A percentile compares a stretch with the other conserved stretches of the same genome.
Conservation (phyloP, 1,140 invertebrate genomes). For the Cydia splendana region DNA sequence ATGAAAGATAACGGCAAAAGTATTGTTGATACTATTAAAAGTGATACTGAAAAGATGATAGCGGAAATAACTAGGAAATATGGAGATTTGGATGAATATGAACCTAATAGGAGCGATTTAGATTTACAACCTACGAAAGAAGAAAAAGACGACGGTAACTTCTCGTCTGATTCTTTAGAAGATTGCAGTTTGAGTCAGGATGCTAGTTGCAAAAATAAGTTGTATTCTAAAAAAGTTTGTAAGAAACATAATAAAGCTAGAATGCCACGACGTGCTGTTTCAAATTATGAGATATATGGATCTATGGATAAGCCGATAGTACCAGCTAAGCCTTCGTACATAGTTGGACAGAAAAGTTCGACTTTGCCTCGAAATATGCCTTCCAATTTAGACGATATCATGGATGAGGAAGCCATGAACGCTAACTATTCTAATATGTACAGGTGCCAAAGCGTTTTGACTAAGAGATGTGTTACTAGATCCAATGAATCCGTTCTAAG, state of each 20-base stretch:
- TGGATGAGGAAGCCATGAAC: slow-evolving; percentile 62
- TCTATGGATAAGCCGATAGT: slow-evolving; percentile 67
- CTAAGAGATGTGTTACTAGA: slow-evolving; percentile 74
- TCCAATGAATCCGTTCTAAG: slow-evolving; percentile 78
- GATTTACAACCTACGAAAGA: slow-evolving; percentile 72
- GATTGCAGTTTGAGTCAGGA: slow-evolving; percentile 83
- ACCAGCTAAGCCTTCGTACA: slow-evolving; percentile 60
- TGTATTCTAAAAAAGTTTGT: slow-evolving; percentile 77
- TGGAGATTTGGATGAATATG: slow-evolving; percentile 81
- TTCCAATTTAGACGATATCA: slow-evolving; percentile 72
- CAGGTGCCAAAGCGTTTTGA: slow-evolving; percentile 76
- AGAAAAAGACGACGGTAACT: slow-evolving; percentile 83
- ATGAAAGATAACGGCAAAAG: slow-evolving; percentile 81
- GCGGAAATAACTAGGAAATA: slow-evolving; percentile 82
- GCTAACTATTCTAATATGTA: slow-evolving; percentile 65
- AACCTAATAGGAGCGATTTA: slow-evolving; percentile 64
- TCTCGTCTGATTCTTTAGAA: slow-evolving; percentile 88
- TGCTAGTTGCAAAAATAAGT: slow-evolving; percentile 77
- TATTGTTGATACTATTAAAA: slow-evolving; percentile 82
- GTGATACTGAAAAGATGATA: slow-evolving; percentile 83
- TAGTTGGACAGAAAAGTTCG: slow-evolving; percentile 70
- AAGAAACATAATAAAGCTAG: slow-evolving; percentile 78
- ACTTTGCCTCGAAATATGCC: slow-evolving; percentile 78
- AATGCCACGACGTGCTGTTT: slow-evolving; percentile 83
- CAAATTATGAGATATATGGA: slow-evolving; percentile 88